Percentiles rank a stretch among this genome's conserved stretches.
Evolutionary conservation across 2,113 vertebrate genomes (phyloP).

Genomic region (Nettapus auritus): DNA sequence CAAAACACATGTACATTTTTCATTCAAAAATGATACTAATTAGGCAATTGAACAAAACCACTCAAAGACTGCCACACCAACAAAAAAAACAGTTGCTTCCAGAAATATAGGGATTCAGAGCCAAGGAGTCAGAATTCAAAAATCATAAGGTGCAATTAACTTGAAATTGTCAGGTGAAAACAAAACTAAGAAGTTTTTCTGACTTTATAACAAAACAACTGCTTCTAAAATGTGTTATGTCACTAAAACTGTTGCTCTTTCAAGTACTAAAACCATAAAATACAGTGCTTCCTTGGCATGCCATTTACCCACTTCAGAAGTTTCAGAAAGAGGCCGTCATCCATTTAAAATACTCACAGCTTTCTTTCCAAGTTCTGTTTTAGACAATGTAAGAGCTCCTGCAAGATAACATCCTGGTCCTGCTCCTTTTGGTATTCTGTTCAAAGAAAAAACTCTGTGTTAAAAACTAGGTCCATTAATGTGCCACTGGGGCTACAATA

Average conservation of each 20-base stretch:
- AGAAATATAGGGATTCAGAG: background rate
- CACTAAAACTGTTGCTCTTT: background rate
- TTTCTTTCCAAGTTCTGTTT: conserved; percentile 98
- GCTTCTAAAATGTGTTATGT: background rate
- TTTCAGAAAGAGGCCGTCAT: background rate
- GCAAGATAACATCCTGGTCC: conserved; percentile 93
- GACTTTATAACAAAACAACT: conserved; percentile 20
- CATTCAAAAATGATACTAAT: background rate
- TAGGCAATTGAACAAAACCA: background rate
- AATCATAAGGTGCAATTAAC: background rate
- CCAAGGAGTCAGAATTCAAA: background rate
- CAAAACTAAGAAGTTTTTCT: background rate
- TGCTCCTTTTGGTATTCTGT: conserved; percentile 94
- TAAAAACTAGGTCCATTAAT: background rate
- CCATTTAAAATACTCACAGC: conserved; percentile 86
- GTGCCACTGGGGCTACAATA: background rate
- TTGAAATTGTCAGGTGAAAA: background rate
- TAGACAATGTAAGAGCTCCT: conserved; percentile 91
- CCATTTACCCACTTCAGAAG: background rate
- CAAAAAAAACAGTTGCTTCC: background rate
- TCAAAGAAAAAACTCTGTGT: background rate
- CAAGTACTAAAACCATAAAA: background rate
- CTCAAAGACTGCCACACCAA: background rate
- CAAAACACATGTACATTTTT: background rate
- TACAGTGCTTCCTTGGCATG: background rate